Conservation (phyloP, 2,888 invertebrate species). For the Sinohyriopsis cumingii region DNA sequence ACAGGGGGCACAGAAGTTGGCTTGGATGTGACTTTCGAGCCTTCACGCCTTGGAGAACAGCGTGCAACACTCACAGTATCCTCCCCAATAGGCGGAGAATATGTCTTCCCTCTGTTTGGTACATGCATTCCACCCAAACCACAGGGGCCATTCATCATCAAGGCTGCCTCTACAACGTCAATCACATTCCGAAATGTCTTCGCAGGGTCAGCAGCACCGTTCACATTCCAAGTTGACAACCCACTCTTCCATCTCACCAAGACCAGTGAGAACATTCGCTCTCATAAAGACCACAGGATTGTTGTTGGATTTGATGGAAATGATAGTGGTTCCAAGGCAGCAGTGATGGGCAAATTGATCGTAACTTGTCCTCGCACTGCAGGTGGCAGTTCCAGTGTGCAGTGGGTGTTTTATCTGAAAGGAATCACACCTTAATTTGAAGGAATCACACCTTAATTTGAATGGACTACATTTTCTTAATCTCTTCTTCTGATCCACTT, state of each 20-base stretch:
- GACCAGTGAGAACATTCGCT: slow-evolving; percentile 70
- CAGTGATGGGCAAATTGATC: slow-evolving; percentile 71
- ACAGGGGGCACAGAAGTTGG: slow-evolving; percentile 69
- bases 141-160: slow-evolving; percentile 74
- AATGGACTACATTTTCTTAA: too few relatives aligned
- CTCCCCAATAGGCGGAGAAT: slow-evolving; percentile 70
- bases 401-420: slow-evolving; percentile 73
- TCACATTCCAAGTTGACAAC: slow-evolving; percentile 72
- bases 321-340: slow-evolving; percentile 65
- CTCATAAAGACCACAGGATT: slow-evolving; percentile 71
- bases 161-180: slow-evolving; percentile 67
- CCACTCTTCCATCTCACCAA: slow-evolving; percentile 72
- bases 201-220: slow-evolving; percentile 65
- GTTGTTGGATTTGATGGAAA: slow-evolving; percentile 72
- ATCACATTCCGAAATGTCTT: slow-evolving; percentile 75
- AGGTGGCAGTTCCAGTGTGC: slow-evolving; percentile 66
- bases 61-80: slow-evolving; percentile 63
- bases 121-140: slow-evolving; percentile 74
- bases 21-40: slow-evolving; percentile 71
- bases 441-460: slow-evolving; percentile 54
- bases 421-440: slow-evolving; percentile 54
- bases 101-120: slow-evolving; percentile 73
- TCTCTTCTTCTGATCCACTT: too few relatives aligned
- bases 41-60: slow-evolving; percentile 70
- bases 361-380: slow-evolving; percentile 69